Evolutionary conservation across 2,888 invertebrate species (phyloP), one percentile per base, ranked within the genome.

Genomic region (Rhagium mordax): DNA sequence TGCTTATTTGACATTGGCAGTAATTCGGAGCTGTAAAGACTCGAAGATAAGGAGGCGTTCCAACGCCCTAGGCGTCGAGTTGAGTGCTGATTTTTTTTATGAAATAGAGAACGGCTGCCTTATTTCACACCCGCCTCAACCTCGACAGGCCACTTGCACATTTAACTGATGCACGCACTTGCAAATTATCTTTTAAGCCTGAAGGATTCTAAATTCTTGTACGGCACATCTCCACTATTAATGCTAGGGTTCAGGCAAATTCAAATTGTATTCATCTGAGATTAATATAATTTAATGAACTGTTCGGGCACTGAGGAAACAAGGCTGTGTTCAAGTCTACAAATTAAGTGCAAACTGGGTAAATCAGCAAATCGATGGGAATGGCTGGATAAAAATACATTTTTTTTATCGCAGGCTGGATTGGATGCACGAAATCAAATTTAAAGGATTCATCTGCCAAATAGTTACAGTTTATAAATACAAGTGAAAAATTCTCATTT

Each of bases 91-190:
- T 15, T 71, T 33, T 49, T 48, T 49, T 48, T 67, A 20, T 51
- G 51, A 53, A 68, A 55, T 60, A 21, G 49, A 59, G 71, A 66
- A 72, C 67, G 55, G 27, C 62, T 67, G 70, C 62, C 70, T 70
- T 70, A 70, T 70, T 74, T 74, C 70, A 74, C 74, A 74, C 74
- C 70, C 74, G 66, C 70, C 47, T 68, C 70, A 27, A 57, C 64
- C 64, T 68, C 70, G 67, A 68, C 74, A 71, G 67, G 57, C 71
- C 70, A 75, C 71, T 73, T 59, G 69, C 55, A 68, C 70, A 74
- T 79, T 77, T 77, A 77, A 76, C 78, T 74, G 75, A 76, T 74
- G 75, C 78, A 75, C 75, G 78, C 75, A 78, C 64, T 65, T 27
- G 72, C 75, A 71, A 75, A 75, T 75, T 75, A 75, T 73, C 72